These are phyloP conservation scores for Lomographa bimaculata DNA, from an alignment of 2,888 invertebrate species.

Conservation along the genomic window DNA sequence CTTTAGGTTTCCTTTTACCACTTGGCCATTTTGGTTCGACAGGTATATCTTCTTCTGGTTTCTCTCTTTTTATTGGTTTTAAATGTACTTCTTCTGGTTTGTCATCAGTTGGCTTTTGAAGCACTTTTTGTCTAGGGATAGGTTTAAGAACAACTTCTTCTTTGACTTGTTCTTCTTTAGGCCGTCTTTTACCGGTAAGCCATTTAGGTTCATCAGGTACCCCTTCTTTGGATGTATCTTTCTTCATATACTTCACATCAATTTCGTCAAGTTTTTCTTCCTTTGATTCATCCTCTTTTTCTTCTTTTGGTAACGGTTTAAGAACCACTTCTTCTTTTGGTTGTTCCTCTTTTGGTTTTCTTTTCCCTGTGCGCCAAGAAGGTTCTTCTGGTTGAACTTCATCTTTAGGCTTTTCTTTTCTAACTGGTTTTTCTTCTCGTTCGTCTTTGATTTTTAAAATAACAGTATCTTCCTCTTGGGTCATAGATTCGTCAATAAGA, in stretches of 20 bases:
- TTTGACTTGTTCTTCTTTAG: slow-evolving; percentile 33
- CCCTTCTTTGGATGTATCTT: slow-evolving; percentile 27
- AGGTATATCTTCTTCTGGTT: slow-evolving; percentile 70
- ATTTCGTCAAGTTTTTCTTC: slow-evolving; percentile 63
- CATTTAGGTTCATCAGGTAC: slow-evolving; percentile 50
- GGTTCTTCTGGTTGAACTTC: slow-evolving; percentile 48
- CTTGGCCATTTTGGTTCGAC: slow-evolving; percentile 41
- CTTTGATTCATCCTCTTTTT: slow-evolving; percentile 21
- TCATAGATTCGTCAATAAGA: slow-evolving; percentile 80
- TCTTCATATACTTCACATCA: slow-evolving; percentile 28
- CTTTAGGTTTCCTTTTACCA: slow-evolving; percentile 28
- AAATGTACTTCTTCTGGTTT: slow-evolving; percentile 59
- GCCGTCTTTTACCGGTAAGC: slow-evolving; percentile 41
- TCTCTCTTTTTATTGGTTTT: slow-evolving; percentile 40
- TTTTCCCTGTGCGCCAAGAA: slow-evolving; percentile 46
- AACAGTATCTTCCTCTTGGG: slow-evolving; percentile 83
- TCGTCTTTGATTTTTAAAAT: slow-evolving; percentile 68
- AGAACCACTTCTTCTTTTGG: slow-evolving; percentile 19
- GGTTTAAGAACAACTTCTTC: slow-evolving; percentile 66
- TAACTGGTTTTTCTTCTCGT: slow-evolving; percentile 31
- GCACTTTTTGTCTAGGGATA: slow-evolving; percentile 47
- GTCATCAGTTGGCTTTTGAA: slow-evolving; percentile 46
- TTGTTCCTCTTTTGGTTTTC: slow-evolving; percentile 35
- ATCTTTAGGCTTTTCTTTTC: slow-evolving; percentile 23
- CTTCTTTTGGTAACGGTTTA: slow-evolving; percentile 33